Evolutionary conservation across 1,140 invertebrate species (phyloP).

Genomic region (Telenomus remus): DNA sequence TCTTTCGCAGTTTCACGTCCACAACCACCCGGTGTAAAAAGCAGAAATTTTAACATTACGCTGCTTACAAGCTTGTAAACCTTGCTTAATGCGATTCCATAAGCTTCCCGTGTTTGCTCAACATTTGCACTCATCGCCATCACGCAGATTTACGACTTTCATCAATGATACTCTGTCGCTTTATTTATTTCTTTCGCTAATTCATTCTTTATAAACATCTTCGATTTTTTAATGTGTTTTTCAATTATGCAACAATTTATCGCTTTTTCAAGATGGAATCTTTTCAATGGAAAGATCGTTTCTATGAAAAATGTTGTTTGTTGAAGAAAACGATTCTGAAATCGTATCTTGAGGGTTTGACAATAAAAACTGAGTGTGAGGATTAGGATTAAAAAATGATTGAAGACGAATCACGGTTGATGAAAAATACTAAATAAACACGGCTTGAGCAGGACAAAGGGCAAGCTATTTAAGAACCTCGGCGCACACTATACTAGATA

Average conservation of each 20-base stretch:
- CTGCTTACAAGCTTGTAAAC: slow-evolving; percentile 52
- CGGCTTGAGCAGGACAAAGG: slow-evolving; percentile 29
- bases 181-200: too few species aligned
- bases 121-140: slow-evolving; percentile 33
- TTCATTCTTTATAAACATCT: too few species aligned
- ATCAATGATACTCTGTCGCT: too few species aligned
- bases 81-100: slow-evolving; percentile 46
- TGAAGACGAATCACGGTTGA: slow-evolving; percentile 7
- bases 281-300: too few species aligned
- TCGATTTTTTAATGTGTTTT: too few species aligned
- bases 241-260: too few species aligned
- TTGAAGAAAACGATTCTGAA: not conserved
- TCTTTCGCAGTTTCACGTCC: slow-evolving; percentile 16
- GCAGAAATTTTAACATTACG: slow-evolving; percentile 39
- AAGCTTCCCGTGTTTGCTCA: slow-evolving; percentile 42
- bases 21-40: slow-evolving; percentile 15
- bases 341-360: not conserved
- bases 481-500: slow-evolving; percentile 30
- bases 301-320: not conserved
- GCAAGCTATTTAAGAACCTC: slow-evolving; percentile 34
- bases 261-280: too few species aligned
- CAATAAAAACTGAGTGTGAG: not conserved
- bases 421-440: slow-evolving; percentile 47
- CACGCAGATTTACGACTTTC: too few species aligned
- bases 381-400: slow-evolving; percentile 8